Evolutionary conservation across 2,113 vertebrate species (phyloP), one percentile per base, ranked within the genome.

Genomic region (Brienomyrus longianalis): DNA sequence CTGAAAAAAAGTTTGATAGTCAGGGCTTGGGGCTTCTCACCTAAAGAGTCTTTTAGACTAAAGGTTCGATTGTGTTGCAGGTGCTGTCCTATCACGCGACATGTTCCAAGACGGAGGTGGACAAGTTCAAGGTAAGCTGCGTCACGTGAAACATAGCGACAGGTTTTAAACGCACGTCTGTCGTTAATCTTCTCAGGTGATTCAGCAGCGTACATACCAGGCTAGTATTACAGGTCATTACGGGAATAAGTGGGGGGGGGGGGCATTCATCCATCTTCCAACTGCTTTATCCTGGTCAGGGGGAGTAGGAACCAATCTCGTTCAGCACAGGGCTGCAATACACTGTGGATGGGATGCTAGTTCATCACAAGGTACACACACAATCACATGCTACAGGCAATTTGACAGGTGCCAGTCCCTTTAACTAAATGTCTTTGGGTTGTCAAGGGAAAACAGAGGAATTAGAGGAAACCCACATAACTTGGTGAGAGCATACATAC

Each of bases 1-100:
- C 47, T 15, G 45, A 15, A 48, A 84, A 10, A 48, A 83, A 48
- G 15, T 91, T 90, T 89, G 87, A 91, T 50, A 90, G 21, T 91
- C 86, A 92, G 85, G 62, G 62, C 3, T 70, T 3, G 13, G 27
- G 70, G 13, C 35, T 87, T 50, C 70, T 17, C 15, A 39, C 35
- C 5, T 43, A 43, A 80, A 43, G 35, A 7, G 31, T 80, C 35
- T 2, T 50, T 51, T 19, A 27, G 31, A 86, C 50, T 90, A 88
- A 90, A 83, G 23, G 31, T 93, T 84, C 91, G 48, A 84, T 96
- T 94, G 92, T 94, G 91, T 92, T 91, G 31, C 95, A 99, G 98
- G 98, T 99, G 54, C 96, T 99, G 83, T 99, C 98, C 83, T 99
- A 99, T 91, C 98, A 99, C 80, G 98, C 98, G 89, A 99, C 98